These are phyloP conservation scores for Sylvicola cinctus DNA, from an alignment of 2,888 invertebrate genomes.

Conservation along the genomic window DNA sequence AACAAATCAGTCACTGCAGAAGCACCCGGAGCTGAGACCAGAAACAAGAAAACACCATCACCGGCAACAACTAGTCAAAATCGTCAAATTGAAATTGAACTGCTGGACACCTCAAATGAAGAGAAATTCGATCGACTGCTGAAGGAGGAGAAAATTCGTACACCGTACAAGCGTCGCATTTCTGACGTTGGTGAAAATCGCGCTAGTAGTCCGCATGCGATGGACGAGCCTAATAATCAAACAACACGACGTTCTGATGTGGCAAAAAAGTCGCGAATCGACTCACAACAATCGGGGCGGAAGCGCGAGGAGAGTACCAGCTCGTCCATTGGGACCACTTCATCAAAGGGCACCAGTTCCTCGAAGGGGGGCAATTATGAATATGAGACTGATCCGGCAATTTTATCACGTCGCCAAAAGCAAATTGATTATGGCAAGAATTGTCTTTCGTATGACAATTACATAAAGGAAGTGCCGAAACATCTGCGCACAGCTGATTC, in stretches of 20 bases:
- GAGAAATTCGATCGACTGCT: slow-evolving; percentile 21
- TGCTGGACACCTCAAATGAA: slow-evolving; percentile 14
- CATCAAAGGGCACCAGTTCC: not conserved
- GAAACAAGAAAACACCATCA: too few relatives aligned
- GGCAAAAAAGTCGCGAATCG: not conserved
- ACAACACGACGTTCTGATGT: not conserved
- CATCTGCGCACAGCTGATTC: slow-evolving; percentile 43
- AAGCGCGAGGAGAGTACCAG: too few relatives aligned
- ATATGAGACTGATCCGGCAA: slow-evolving; percentile 46
- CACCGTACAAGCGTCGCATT: slow-evolving; percentile 23
- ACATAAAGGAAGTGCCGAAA: slow-evolving; percentile 40
- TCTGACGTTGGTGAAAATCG: slow-evolving; percentile 16
- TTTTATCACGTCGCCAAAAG: slow-evolving; percentile 65
- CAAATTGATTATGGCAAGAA: slow-evolving; percentile 92
- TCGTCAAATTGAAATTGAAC: slow-evolving; percentile 4
- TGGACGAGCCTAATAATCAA: not conserved
- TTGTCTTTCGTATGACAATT: slow-evolving; percentile 68
- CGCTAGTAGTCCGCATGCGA: slow-evolving; percentile 15
- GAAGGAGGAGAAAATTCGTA: slow-evolving; percentile 22
- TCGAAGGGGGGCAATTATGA: slow-evolving; percentile 14
- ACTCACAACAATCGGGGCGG: not conserved
- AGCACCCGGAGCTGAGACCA: too few relatives aligned
- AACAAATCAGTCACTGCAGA: too few relatives aligned
- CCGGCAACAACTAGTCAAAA: not conserved
- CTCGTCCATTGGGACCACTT: too few relatives aligned